Conservation (phyloP, 2,797 vertebrate genomes). For the Potorous gilbertii region DNA sequence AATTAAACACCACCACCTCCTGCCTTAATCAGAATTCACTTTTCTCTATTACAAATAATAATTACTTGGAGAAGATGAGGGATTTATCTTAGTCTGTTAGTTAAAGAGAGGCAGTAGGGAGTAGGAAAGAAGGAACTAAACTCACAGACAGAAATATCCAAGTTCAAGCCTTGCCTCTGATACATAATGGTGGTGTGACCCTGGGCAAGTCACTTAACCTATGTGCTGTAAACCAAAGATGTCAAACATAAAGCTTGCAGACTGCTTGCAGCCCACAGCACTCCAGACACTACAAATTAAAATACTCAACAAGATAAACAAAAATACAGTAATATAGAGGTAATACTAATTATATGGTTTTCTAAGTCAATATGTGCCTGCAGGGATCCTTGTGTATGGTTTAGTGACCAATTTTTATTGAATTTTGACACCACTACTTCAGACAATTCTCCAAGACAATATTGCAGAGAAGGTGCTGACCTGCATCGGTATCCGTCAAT, state of each 20-base stretch:
- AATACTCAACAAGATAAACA: neutral
- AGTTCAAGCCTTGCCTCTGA: neutral
- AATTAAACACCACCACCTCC: neutral
- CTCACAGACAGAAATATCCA: neutral
- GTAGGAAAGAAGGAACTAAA: neutral
- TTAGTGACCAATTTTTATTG: neutral
- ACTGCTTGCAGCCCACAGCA: slow-evolving; percentile 24
- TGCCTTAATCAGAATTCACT: slow-evolving; percentile 34
- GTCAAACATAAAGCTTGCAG: neutral
- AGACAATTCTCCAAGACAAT: neutral
- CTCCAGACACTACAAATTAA: neutral
- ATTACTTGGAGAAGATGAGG: slow-evolving; percentile 50
- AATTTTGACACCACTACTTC: neutral
- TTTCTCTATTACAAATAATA: slow-evolving; percentile 59
- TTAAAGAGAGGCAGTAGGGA: slow-evolving; percentile 39
- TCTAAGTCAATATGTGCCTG: neutral
- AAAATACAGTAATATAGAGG: neutral
- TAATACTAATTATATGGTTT: neutral
- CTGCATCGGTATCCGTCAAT: neutral
- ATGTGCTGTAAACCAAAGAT: neutral
- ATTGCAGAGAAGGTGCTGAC: neutral
- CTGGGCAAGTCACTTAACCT: neutral
- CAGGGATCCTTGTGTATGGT: neutral
- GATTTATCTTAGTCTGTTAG: slow-evolving; percentile 66
- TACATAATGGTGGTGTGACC: neutral